These are phyloP conservation scores for Myiozetetes cayanensis DNA, from an alignment of 2,113 vertebrate genomes.

Conservation along the genomic window DNA sequence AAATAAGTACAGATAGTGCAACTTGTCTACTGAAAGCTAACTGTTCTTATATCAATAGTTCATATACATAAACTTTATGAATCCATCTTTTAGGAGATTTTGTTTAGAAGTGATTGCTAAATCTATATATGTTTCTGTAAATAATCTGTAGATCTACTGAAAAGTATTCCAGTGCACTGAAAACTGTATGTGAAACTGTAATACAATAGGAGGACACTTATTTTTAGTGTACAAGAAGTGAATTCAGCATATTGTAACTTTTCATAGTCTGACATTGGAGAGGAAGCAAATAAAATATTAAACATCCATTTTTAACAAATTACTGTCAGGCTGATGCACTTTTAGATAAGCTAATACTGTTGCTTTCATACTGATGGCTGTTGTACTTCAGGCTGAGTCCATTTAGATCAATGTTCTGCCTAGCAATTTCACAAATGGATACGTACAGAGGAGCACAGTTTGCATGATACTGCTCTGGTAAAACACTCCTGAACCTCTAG, in stretches of 20 bases:
- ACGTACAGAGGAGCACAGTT: neutral
- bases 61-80: neutral
- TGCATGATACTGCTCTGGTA: neutral
- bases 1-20: neutral
- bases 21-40: neutral
- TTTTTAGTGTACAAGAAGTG: neutral
- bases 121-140: neutral
- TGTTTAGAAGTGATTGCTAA: neutral
- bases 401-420: neutral
- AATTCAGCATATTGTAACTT: neutral
- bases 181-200: neutral
- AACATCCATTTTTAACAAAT: neutral
- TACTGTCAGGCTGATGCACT: neutral
- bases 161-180: neutral
- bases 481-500: neutral
- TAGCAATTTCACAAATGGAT: neutral
- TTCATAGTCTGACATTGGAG: neutral
- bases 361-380: neutral
- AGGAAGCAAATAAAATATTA: neutral
- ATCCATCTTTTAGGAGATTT: neutral
- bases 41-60: neutral
- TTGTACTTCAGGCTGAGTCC: neutral
- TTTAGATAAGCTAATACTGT: neutral
- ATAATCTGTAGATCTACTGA: neutral
- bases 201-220: neutral